Conservation (phyloP, 2,888 invertebrate genomes). For the Pocota personata region DNA sequence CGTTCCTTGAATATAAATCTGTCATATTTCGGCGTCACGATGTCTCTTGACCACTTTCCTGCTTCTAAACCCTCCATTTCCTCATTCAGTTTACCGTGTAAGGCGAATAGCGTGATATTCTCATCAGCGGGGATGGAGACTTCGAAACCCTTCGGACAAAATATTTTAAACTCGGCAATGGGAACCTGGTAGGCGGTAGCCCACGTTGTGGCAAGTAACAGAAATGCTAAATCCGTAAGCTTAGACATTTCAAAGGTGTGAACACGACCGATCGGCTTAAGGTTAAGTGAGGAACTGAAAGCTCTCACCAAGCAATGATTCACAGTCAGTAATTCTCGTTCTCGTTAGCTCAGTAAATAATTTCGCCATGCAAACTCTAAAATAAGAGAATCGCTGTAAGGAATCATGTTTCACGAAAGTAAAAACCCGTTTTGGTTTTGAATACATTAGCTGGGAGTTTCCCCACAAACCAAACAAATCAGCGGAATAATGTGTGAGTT, state of each 20-base stretch:
- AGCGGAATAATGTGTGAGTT: too few relatives aligned
- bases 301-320: too few relatives aligned
- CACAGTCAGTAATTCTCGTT: too few relatives aligned
- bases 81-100: conserved; percentile 89
- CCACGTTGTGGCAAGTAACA: not conserved
- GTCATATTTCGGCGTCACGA: conserved; percentile 85
- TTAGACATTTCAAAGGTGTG: not conserved
- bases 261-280: conserved; percentile 15
- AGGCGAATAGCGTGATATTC: conserved; percentile 89
- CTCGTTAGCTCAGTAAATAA: too few relatives aligned
- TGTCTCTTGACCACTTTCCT: conserved; percentile 87
- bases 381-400: too few relatives aligned
- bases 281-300: conserved; percentile 16
- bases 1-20: conserved; percentile 88
- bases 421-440: too few relatives aligned
- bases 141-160: conserved; percentile 84
- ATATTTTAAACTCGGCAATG: conserved; percentile 82
- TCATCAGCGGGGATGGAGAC: conserved; percentile 85
- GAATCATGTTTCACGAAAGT: too few relatives aligned
- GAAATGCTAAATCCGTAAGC: not conserved
- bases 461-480: too few relatives aligned
- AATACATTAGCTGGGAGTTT: too few relatives aligned
- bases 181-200: conserved; percentile 81
- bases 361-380: too few relatives aligned
- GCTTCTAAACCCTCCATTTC: conserved; percentile 88